Conservation (phyloP, 2,888 invertebrate species). For the Rhaphigaster nebulosa region DNA sequence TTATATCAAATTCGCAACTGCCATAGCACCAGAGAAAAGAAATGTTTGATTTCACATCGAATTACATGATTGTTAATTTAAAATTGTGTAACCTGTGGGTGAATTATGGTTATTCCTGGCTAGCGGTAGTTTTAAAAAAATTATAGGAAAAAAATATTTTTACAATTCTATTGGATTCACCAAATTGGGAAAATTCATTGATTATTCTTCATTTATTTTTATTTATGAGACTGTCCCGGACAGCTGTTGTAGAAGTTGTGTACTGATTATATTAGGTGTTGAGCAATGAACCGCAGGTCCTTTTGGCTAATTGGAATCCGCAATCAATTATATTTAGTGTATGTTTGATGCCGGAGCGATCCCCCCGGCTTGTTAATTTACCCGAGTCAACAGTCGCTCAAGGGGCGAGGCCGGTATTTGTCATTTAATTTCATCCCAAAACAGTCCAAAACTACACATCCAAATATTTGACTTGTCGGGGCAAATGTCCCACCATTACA, state of each 20-base stretch:
- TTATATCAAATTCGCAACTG: too few relatives aligned
- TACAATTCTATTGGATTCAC: too few relatives aligned
- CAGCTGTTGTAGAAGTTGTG: not conserved
- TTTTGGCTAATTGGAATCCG: not conserved
- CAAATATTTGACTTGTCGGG: constrained; percentile 45
- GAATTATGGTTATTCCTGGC: too few relatives aligned
- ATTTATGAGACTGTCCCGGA: not conserved
- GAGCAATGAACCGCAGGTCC: not conserved
- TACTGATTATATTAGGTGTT: not conserved
- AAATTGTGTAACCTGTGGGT: too few relatives aligned
- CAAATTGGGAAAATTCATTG: too few relatives aligned
- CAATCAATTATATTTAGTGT: constrained; percentile 22
- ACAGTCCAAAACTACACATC: constrained; percentile 34
- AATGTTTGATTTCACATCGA: too few relatives aligned
- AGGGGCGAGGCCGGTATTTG: not conserved
- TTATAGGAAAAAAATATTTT: too few relatives aligned
- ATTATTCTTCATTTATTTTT: not conserved
- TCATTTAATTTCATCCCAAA: constrained; percentile 27
- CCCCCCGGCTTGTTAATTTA: not conserved
- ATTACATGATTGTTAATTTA: too few relatives aligned
- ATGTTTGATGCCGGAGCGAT: constrained; percentile 5
- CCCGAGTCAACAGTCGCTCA: not conserved
- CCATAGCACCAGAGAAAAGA: too few relatives aligned
- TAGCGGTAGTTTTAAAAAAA: too few relatives aligned
- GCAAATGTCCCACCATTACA: not conserved